Percentiles rank a stretch among this genome's conserved stretches.
Conservation (phyloP, 1,140 invertebrate genomes). For the Ips nitidus region DNA sequence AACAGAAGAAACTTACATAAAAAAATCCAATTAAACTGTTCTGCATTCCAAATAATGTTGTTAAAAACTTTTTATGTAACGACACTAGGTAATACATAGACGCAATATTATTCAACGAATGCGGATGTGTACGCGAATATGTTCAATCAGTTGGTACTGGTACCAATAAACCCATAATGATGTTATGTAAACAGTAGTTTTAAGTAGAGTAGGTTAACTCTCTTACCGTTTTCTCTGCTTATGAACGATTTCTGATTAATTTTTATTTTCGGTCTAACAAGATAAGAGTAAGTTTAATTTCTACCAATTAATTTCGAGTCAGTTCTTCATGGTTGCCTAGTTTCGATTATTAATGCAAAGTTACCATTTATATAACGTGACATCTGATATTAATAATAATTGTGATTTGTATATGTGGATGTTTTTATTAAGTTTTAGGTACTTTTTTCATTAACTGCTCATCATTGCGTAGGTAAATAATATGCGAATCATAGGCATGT, state of each 20-base stretch:
- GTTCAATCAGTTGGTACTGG: constrained; percentile 25
- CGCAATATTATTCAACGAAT: constrained; percentile 22
- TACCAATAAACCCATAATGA: constrained; percentile 23
- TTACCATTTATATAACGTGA: no score
- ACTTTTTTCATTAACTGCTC: no score
- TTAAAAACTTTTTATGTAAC: constrained; percentile 24
- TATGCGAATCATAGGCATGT: no score
- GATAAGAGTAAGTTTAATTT: constrained; percentile 10
- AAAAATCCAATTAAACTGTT: background rate
- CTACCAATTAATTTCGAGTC: background rate
- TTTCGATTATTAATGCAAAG: no score
- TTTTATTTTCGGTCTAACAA: constrained; percentile 5
- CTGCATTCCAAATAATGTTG: constrained; percentile 16
- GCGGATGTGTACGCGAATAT: constrained; percentile 23
- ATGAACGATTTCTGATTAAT: constrained; percentile 12
- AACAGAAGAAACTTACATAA: no score
- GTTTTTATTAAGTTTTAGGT: no score
- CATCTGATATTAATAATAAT: no score
- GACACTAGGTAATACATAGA: constrained; percentile 11
- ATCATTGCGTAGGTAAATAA: no score
- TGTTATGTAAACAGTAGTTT: constrained; percentile 30
- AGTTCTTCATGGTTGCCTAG: background rate
- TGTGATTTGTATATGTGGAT: no score
- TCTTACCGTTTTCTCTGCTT: constrained; percentile 29
- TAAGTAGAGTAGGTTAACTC: constrained; percentile 28